These are phyloP conservation scores for Florisuga fusca DNA, from an alignment of 2,797 vertebrate genomes.

Conservation along the genomic window DNA sequence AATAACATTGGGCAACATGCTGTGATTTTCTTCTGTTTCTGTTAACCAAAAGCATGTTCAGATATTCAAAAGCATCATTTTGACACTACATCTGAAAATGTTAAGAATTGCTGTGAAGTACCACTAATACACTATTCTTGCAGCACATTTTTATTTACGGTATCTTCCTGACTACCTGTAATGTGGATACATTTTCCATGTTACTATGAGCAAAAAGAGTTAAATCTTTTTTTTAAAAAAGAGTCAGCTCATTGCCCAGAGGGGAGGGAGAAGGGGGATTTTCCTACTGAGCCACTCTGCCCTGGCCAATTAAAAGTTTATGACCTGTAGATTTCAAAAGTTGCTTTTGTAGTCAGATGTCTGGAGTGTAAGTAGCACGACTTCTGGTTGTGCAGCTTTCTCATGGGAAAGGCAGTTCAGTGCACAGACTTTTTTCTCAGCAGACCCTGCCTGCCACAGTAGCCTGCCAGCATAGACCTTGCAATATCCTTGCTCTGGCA, in stretches of 20 bases:
- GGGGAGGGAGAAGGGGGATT: conserved; percentile 45
- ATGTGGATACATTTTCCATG: not conserved
- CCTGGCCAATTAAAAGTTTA: conserved; percentile 59
- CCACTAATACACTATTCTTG: conserved; percentile 56
- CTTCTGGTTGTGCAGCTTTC: not conserved
- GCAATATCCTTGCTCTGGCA: not conserved
- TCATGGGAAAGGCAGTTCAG: conserved; percentile 29
- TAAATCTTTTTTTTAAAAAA: conserved; percentile 39
- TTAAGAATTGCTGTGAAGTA: conserved; percentile 69
- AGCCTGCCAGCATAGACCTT: not conserved
- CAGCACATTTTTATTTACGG: conserved; percentile 59
- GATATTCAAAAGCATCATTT: conserved; percentile 13
- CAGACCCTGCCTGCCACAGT: not conserved
- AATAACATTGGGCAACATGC: conserved; percentile 42
- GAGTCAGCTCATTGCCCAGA: conserved; percentile 38
- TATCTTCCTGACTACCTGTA: conserved; percentile 51
- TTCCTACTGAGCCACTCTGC: conserved; percentile 54
- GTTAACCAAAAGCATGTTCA: not conserved
- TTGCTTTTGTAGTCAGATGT: conserved; percentile 51
- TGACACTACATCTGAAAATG: conserved; percentile 68
- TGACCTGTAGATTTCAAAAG: conserved; percentile 70
- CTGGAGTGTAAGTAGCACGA: not conserved
- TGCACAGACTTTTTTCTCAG: not conserved
- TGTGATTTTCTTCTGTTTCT: conserved; percentile 60
- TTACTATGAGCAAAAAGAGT: conserved; percentile 53